These are phyloP conservation scores for Kryptolebias ocellatus DNA, from an alignment of 2,797 vertebrate genomes.

Conservation along the genomic window DNA sequence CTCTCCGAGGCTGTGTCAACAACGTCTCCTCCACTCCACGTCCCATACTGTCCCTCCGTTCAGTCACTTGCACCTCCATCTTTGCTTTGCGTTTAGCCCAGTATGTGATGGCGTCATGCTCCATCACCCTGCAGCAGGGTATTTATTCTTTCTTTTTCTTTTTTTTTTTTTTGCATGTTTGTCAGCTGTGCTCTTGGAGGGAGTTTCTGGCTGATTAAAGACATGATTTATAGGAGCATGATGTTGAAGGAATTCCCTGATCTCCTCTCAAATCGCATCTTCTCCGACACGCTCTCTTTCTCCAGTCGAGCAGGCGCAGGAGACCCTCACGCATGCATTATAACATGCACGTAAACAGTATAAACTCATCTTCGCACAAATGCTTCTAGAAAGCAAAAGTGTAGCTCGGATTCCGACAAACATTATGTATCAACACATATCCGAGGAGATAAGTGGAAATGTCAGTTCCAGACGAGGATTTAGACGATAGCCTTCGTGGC, in stretches of 20 bases:
- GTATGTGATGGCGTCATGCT: constrained; percentile 61
- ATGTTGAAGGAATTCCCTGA: constrained; percentile 80
- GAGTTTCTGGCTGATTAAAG: constrained; percentile 83
- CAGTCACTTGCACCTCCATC: constrained; percentile 64
- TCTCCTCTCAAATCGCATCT: constrained; percentile 75
- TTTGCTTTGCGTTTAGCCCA: constrained; percentile 42
- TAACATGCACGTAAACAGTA: constrained; percentile 2
- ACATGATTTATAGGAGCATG: constrained; percentile 82
- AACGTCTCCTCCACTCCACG: constrained; percentile 44
- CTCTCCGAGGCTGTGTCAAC: constrained; percentile 66
- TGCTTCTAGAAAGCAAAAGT: constrained; percentile 13
- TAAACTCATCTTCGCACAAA: constrained; percentile 15
- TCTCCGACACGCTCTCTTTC: constrained; percentile 69
- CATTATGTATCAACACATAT: constrained; percentile 24
- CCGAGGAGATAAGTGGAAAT: constrained; percentile 38
- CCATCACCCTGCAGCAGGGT: constrained; percentile 41
- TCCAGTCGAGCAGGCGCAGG: constrained; percentile 54
- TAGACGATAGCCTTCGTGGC: constrained; percentile 30
- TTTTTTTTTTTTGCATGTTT: constrained; percentile 47
- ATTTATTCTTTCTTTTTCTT: background rate
- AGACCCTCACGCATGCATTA: constrained; percentile 13
- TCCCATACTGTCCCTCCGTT: constrained; percentile 38
- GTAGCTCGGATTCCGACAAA: constrained; percentile 11
- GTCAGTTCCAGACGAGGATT: constrained; percentile 27
- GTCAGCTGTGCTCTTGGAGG: constrained; percentile 69